Conservation (phyloP, 2,888 invertebrate species). For the Heliconius hortense region DNA sequence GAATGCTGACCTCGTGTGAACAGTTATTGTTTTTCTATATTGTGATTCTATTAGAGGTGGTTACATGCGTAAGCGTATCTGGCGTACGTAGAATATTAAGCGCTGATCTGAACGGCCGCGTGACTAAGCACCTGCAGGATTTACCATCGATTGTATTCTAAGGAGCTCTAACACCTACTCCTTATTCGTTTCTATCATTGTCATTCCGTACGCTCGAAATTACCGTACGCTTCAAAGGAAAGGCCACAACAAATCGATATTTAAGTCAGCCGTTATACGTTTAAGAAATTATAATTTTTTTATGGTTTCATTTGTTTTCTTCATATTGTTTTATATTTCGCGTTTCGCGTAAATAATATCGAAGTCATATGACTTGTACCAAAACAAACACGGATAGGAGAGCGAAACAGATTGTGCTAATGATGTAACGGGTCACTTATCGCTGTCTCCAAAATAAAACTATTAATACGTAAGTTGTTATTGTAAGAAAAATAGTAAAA, state of each 20-base stretch:
- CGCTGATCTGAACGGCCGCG: slow-evolving; percentile 65
- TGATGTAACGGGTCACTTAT: slow-evolving; percentile 44
- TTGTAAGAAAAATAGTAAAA: neutral
- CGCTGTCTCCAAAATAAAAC: slow-evolving; percentile 39
- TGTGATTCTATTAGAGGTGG: slow-evolving; percentile 66
- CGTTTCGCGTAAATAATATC: slow-evolving; percentile 20
- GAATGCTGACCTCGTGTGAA: slow-evolving; percentile 70
- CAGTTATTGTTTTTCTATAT: slow-evolving; percentile 71
- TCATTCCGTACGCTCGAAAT: slow-evolving; percentile 38
- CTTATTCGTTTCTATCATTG: slow-evolving; percentile 40
- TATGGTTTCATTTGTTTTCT: neutral
- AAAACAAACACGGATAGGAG: slow-evolving; percentile 34
- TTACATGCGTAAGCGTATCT: slow-evolving; percentile 66
- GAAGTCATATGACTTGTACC: slow-evolving; percentile 22
- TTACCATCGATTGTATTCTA: slow-evolving; percentile 78
- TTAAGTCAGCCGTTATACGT: no score
- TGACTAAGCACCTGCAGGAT: slow-evolving; percentile 74
- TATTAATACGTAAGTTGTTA: slow-evolving; percentile 33
- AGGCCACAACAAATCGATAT: slow-evolving; percentile 13
- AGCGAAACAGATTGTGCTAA: slow-evolving; percentile 39
- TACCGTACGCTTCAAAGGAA: slow-evolving; percentile 38
- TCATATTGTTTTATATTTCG: slow-evolving; percentile 14
- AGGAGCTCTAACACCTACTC: slow-evolving; percentile 53
- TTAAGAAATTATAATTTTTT: neutral
- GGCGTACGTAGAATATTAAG: slow-evolving; percentile 67